Evolutionary conservation across 2,113 vertebrate species (phyloP), one percentile per base, ranked within the genome.

Genomic region (Tragelaphus strepsiceros): DNA sequence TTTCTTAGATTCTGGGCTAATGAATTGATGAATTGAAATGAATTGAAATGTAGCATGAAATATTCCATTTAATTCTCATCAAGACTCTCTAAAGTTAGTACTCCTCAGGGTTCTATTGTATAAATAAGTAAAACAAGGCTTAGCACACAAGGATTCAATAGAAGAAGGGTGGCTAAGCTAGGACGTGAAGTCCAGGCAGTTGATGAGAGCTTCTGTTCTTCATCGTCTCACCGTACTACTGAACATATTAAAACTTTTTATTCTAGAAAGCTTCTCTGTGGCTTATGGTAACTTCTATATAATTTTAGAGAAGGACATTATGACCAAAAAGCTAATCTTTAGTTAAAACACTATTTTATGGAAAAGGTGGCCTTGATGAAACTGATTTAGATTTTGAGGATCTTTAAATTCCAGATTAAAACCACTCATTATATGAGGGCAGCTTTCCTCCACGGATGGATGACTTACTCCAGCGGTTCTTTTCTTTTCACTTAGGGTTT

Each of bases 31-130:
- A 30, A 85, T 59, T 58, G 62, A n/a, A n/a, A n/a, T n/a, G n/a
- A n/a, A n/a, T n/a, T n/a, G n/a, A 71, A 71, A 71, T 21, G n/a
- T 22, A 39, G 67, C 67, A 71, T 22, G 67, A 71, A 71, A 19
- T 71, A 59, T 64, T 83, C 58, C n/a, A 64, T 58, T 59, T 46
- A 26, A 83, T 84, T 94, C 32, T 92, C 74, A 32, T 43, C 16
- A n/a, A 96, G 86, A 74, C 43, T 53, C 91, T n/a, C n/a, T 39
- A 11, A 88, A 54, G 43, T 84, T 19, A 87, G 59, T n/a, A 77
- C 32, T 86, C 81, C 59, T 21, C 61, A 88, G 62, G 89, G 96
- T 84, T 15, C 6, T 19, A 71, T 16, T 88, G 90, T 43, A 62
- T 94, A 78, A 54, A 71, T 56, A 88, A 59, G 49, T 26, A 88